Evolutionary conservation across 2,888 invertebrate genomes (phyloP).

Genomic region (Plebejus melissa): DNA sequence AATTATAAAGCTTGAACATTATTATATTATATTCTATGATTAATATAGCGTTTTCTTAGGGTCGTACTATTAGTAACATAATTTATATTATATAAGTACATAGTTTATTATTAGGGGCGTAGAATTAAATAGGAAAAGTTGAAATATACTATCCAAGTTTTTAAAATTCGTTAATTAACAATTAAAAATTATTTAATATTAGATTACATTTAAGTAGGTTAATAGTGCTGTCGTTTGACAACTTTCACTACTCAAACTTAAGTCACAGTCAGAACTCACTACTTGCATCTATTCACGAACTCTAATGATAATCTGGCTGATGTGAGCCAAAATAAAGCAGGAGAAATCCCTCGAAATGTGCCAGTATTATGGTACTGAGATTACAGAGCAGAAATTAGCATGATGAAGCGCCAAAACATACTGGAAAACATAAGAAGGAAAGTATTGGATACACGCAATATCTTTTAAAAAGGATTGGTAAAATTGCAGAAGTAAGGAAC

Average conservation of each 20-base stretch:
- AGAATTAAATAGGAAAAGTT: neutral
- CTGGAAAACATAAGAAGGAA: neutral
- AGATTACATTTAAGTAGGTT: constrained; percentile 19
- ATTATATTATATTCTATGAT: too few relatives aligned
- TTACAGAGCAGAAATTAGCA: neutral
- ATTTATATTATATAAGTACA: too few relatives aligned
- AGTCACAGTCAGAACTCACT: neutral
- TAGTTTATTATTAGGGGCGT: neutral
- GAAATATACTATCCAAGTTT: neutral
- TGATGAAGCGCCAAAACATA: neutral
- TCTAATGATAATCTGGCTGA: constrained; percentile 2
- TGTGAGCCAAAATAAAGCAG: neutral
- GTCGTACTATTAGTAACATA: too few relatives aligned
- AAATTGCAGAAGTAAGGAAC: neutral
- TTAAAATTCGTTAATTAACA: neutral
- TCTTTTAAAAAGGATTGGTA: too few relatives aligned
- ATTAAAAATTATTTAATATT: constrained; percentile 19
- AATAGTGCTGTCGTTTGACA: constrained; percentile 2
- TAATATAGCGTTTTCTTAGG: too few relatives aligned
- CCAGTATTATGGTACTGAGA: too few relatives aligned
- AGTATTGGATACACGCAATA: too few relatives aligned
- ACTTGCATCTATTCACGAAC: neutral
- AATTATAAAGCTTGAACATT: too few relatives aligned
- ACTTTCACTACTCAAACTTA: constrained; percentile 22
- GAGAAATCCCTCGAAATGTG: neutral